Conservation (phyloP, 2,888 invertebrate species). For the Galerucella nymphaeae region DNA sequence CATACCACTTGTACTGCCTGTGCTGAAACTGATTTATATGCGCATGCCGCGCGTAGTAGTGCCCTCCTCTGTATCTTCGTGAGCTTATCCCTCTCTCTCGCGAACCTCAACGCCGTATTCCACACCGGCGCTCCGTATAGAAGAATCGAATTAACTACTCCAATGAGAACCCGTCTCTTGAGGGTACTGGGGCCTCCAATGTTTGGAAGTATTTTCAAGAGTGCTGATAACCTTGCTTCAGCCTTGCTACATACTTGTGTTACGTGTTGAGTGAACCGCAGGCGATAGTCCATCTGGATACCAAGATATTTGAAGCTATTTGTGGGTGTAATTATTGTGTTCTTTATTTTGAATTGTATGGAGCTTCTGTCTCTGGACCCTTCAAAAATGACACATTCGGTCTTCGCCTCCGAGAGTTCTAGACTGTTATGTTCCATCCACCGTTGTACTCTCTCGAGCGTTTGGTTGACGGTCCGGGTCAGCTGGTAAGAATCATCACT, state of each 20-base stretch:
- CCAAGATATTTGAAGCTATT: neutral
- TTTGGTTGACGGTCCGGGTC: neutral
- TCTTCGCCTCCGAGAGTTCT: neutral
- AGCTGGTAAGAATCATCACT: neutral
- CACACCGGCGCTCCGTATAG: neutral
- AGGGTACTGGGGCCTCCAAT: neutral
- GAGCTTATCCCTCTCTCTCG: neutral
- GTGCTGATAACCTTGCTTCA: neutral
- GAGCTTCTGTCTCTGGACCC: neutral
- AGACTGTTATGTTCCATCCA: neutral
- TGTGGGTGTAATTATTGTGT: neutral
- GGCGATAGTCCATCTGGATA: neutral
- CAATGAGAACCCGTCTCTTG: neutral
- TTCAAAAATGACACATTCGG: neutral
- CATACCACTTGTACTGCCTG: neutral
- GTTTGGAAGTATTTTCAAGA: neutral
- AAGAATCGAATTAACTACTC: neutral
- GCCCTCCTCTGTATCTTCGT: neutral
- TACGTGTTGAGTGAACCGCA: neutral
- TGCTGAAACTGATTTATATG: neutral
- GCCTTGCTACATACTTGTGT: neutral
- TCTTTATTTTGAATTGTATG: neutral
- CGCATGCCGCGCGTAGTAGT: neutral
- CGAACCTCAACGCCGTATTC: neutral
- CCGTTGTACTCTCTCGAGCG: neutral